Conservation (phyloP, 2,888 invertebrate species). For the Corythucha ciliata region DNA sequence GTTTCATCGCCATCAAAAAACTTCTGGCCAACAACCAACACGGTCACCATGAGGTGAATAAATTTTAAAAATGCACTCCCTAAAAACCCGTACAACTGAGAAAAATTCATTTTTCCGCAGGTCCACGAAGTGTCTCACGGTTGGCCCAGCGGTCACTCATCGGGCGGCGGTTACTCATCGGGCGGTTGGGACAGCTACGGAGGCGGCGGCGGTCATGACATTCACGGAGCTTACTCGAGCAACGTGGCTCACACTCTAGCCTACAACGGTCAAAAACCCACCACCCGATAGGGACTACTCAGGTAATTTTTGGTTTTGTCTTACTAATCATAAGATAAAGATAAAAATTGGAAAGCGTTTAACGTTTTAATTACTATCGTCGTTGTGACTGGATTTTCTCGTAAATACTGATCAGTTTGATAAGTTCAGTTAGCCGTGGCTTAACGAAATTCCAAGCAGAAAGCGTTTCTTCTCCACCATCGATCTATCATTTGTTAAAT, state of each 20-base stretch:
- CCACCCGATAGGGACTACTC: constrained; percentile 23
- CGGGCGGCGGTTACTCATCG: constrained; percentile 35
- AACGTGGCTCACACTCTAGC: constrained; percentile 47
- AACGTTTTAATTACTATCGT: no score
- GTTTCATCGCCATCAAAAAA: constrained; percentile 43
- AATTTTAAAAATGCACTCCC: neutral
- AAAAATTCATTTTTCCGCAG: constrained; percentile 10
- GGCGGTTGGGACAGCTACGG: constrained; percentile 36
- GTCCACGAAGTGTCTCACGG: constrained; percentile 32
- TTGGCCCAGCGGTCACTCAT: constrained; percentile 31
- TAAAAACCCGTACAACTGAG: neutral
- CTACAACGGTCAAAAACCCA: constrained; percentile 44
- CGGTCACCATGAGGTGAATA: constrained; percentile 34
- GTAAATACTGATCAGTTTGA: no score
- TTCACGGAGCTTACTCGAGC: constrained; percentile 46
- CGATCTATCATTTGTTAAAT: no score
- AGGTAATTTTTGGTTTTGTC: no score
- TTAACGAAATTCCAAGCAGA: no score
- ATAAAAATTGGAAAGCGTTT: no score
- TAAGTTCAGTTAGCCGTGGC: no score
- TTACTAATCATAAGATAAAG: no score
- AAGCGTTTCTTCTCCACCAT: no score
- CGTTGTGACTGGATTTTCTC: no score
- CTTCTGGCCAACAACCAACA: constrained; percentile 34
- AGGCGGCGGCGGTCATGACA: constrained; percentile 32